Evolutionary conservation across 1,140 invertebrate species (phyloP).

Genomic region (Scylla paramamosain): DNA sequence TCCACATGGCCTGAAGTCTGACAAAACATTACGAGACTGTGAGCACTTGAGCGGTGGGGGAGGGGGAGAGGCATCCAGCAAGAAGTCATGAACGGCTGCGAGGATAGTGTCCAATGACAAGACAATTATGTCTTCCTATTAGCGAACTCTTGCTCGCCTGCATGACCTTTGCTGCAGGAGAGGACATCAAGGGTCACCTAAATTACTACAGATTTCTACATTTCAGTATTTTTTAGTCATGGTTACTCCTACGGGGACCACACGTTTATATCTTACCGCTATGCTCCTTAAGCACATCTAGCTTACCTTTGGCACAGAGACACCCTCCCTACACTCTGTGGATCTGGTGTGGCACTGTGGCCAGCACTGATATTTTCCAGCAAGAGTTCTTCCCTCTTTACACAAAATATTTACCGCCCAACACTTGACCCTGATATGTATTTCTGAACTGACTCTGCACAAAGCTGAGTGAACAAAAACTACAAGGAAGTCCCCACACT

Average conservation of each 20-base stretch:
- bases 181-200: conserved; percentile 48
- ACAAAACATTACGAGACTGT: conserved; percentile 56
- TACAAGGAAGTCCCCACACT: conserved; percentile 50
- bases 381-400: neutral
- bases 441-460: conserved; percentile 37
- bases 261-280: conserved; percentile 51
- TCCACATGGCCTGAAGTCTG: conserved; percentile 54
- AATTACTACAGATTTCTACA: conserved; percentile 5
- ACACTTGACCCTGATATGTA: conserved; percentile 63
- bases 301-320: conserved; percentile 73
- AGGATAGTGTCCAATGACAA: conserved; percentile 8
- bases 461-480: conserved; percentile 39
- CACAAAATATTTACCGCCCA: conserved; percentile 25
- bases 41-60: conserved; percentile 64
- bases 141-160: neutral
- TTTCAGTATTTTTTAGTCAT: conserved; percentile 23
- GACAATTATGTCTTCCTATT: neutral
- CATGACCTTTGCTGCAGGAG: conserved; percentile 33
- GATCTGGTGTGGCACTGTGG: neutral
- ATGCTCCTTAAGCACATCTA: conserved; percentile 55
- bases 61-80: neutral
- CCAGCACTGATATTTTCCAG: neutral
- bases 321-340: conserved; percentile 32
- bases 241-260: neutral
- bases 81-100: conserved; percentile 17